Base-by-base conservation (phyloP, 2,797 vertebrate genomes). In the Chelon auratus region DNA sequence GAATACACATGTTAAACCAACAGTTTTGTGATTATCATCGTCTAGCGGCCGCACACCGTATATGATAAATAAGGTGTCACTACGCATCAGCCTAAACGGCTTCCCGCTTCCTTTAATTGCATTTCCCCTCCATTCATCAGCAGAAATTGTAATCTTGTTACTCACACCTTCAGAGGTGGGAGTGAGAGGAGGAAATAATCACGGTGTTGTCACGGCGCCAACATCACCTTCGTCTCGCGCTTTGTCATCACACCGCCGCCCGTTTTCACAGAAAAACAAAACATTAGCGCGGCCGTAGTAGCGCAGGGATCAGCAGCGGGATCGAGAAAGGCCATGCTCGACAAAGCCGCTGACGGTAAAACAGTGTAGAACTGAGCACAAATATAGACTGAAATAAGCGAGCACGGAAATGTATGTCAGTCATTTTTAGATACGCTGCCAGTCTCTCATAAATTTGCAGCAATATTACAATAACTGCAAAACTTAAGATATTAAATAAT, bases 191-290 rank as follows among this genome's bases (percentile, higher is more conserved):
- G 78, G 75, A 78, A 78, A 82, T 84, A 88, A 77, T 82, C 81
- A 84, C 61, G 64, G 75, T 83, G 81, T 86, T 88, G 80, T 79
- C 84, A 83, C 65, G 36, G 73, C 55, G 22, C 86, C 85, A 82
- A 76, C 75, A 79, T 84, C 86, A 84, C 83, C 83, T 89, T 77
- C 80, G 86, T 91, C 87, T 92, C 85, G 66, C 92, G 88, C 82
- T 62, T 79, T 83, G 82, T 87, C 85, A 87, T 77, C 78, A 54
- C 75, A 24, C 59, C 68, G 74, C 87, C 75, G 57, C 75, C 78
- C 74, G 30, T 88, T 78, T 87, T 61, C 54, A 60, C 45, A 42
- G 63, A 58, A 72, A 72, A 77, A 60, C 68, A 75, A 79, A 80
- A 81, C 76, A 84, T 78, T 77, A 50, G 55, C 52, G 15, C 1